Evolutionary conservation across 2,888 invertebrate genomes (phyloP).

Genomic region (Noctua comes): DNA sequence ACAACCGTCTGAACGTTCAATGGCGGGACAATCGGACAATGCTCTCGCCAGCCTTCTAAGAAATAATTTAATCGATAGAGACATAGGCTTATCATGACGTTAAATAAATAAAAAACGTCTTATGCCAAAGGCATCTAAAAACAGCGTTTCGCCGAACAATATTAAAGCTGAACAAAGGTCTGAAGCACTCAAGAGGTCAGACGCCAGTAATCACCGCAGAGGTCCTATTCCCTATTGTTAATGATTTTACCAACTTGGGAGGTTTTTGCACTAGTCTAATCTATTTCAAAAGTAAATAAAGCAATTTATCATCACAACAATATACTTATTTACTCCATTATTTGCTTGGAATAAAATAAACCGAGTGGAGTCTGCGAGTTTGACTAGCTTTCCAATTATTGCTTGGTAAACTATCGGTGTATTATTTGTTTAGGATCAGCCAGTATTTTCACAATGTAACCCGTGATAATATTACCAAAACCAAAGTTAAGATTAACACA

Average conservation of each 20-base stretch:
- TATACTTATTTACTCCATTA: constrained; percentile 18
- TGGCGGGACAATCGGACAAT: background rate
- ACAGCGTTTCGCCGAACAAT: background rate
- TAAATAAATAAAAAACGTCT: background rate
- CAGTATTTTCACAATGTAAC: background rate
- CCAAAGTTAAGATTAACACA: constrained; percentile 18
- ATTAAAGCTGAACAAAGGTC: background rate
- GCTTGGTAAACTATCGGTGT: constrained; percentile 3
- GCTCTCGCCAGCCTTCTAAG: background rate
- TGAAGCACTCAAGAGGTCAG: background rate
- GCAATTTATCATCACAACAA: constrained; percentile 21
- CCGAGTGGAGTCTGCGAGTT: constrained; percentile 11
- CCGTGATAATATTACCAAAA: background rate
- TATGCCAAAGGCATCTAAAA: background rate
- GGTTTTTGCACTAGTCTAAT: constrained; percentile 8
- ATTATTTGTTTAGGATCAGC: constrained; percentile 32
- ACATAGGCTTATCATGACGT: background rate
- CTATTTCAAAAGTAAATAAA: constrained; percentile 17
- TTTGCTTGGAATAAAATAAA: constrained; percentile 20
- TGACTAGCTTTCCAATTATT: constrained; percentile 9
- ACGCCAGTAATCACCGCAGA: background rate
- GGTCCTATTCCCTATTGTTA: background rate
- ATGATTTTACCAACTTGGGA: background rate
- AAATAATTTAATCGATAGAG: background rate
- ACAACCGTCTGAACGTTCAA: background rate